Percentiles rank a stretch among this genome's conserved stretches.
Conservation (phyloP, 2,888 invertebrate genomes). For the Creontiades dilutus region DNA sequence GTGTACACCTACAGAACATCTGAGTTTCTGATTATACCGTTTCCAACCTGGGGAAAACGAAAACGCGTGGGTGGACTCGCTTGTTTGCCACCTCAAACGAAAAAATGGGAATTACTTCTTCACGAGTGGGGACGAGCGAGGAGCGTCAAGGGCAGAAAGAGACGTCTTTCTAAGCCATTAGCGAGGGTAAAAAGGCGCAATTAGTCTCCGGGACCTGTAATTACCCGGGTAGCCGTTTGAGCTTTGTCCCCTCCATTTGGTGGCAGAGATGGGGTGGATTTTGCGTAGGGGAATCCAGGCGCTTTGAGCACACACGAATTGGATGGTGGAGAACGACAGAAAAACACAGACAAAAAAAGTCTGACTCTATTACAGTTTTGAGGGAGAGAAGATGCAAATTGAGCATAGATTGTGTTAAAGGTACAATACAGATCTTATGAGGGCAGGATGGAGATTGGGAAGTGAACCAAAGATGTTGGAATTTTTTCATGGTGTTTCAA, state of each 20-base stretch:
- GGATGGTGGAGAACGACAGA: not conserved
- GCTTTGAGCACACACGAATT: conserved; percentile 5
- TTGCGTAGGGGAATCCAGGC: not conserved
- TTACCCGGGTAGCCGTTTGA: conserved; percentile 19
- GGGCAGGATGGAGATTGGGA: too few species aligned
- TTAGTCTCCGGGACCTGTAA: not conserved
- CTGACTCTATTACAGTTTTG: too few species aligned
- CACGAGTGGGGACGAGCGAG: not conserved
- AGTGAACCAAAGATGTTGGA: too few species aligned
- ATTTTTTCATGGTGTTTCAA: too few species aligned
- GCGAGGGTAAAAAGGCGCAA: conserved; percentile 6
- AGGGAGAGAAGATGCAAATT: too few species aligned
- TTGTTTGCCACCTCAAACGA: not conserved
- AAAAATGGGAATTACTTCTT: not conserved
- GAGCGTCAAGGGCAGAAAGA: not conserved
- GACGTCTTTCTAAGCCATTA: conserved; percentile 15
- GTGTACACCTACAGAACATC: too few species aligned
- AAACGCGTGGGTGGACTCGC: too few species aligned
- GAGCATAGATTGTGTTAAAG: too few species aligned
- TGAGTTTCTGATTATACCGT: too few species aligned
- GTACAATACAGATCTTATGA: too few species aligned
- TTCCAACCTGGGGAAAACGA: too few species aligned
- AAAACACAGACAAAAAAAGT: not conserved
- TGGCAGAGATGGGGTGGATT: not conserved
- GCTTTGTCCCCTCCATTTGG: not conserved